These are phyloP conservation scores for Macrobrachium rosenbergii DNA, from an alignment of 1,140 invertebrate species.

Conservation along the genomic window DNA sequence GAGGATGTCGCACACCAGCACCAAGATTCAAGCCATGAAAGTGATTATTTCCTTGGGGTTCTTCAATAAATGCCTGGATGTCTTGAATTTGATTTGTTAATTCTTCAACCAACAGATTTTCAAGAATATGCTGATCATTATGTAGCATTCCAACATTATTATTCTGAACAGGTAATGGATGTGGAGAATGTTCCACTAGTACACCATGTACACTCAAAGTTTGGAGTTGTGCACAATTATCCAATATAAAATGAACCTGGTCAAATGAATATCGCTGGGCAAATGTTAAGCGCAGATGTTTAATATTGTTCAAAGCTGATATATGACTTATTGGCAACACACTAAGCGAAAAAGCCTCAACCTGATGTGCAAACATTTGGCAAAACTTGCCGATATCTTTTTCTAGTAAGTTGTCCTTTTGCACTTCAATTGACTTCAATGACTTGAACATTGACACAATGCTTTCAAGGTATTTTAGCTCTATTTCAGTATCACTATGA, in stretches of 20 bases:
- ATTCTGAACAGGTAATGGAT: background rate
- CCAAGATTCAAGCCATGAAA: background rate
- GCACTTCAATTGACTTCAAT: slow-evolving; percentile 35
- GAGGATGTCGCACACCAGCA: background rate
- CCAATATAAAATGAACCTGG: slow-evolving; percentile 31
- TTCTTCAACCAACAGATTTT: slow-evolving; percentile 32
- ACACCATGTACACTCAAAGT: slow-evolving; percentile 39
- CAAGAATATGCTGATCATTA: slow-evolving; percentile 12
- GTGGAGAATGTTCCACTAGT: background rate
- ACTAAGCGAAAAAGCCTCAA: slow-evolving; percentile 28
- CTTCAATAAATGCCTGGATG: background rate
- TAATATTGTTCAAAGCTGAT: slow-evolving; percentile 28
- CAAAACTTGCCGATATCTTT: slow-evolving; percentile 34
- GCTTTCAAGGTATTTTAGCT: slow-evolving; percentile 29
- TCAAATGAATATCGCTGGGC: slow-evolving; percentile 39
- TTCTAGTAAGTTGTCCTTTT: slow-evolving; percentile 26
- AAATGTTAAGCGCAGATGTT: slow-evolving; percentile 24
- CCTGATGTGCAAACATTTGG: background rate
- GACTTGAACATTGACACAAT: slow-evolving; percentile 33
- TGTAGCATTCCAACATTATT: slow-evolving; percentile 29
- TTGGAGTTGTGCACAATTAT: slow-evolving; percentile 26
- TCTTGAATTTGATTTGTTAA: background rate
- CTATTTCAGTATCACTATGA: background rate
- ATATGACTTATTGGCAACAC: slow-evolving; percentile 29
- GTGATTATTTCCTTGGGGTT: slow-evolving; percentile 1